Percentiles rank a stretch among this genome's conserved stretches.
phyloP scores from a whole-genome alignment of 2,797 vertebrate species.

The Parotocinclus haroldoi region DNA sequence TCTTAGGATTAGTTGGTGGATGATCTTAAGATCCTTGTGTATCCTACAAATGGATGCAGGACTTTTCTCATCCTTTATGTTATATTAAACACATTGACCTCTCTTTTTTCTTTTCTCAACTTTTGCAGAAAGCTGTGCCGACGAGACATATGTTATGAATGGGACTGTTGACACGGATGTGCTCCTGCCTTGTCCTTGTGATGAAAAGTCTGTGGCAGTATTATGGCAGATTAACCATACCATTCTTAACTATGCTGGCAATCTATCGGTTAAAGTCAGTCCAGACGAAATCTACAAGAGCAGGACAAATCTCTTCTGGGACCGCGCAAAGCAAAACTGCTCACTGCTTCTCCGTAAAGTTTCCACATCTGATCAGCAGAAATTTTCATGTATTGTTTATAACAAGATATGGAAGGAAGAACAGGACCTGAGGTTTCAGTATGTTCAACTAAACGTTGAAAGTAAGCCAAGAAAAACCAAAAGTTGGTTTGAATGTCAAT shows the following conservation, averaged over 20 bases:
- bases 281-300: rapidly evolving
- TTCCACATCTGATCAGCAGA: background rate
- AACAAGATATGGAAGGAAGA: rapidly evolving
- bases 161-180: background rate
- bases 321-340: conserved; percentile 32
- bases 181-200: conserved; percentile 50
- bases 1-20: no score
- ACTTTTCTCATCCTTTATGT: no score
- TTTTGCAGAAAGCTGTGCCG: conserved; percentile 9
- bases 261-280: rapidly evolving
- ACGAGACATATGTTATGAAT: background rate
- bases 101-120: no score
- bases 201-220: rapidly evolving
- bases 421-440: rapidly evolving
- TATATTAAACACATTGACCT: no score
- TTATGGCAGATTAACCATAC: conserved; percentile 31
- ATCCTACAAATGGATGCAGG: no score
- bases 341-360: conserved; percentile 47
- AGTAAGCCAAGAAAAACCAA: conserved; percentile 39
- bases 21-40: no score
- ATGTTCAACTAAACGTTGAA: conserved; percentile 11
- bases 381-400: conserved; percentile 19
- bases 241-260: background rate
- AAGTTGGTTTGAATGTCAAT: no score
- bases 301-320: background rate